Evolutionary conservation across 2,113 vertebrate species (phyloP).

Genomic region (Heterochromis multidens): DNA sequence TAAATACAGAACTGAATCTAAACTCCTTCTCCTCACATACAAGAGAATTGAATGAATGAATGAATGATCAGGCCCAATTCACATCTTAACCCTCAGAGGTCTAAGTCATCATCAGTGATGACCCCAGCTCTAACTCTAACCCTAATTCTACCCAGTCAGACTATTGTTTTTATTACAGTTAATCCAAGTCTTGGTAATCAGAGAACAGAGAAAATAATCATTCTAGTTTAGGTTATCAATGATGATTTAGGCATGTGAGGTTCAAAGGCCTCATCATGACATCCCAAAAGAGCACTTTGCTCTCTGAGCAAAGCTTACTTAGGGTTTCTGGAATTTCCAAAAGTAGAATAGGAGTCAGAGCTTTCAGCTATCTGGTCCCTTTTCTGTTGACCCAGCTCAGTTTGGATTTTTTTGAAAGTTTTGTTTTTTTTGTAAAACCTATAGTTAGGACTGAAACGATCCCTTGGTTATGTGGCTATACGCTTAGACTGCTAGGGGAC

Average conservation of each 20-base stretch:
- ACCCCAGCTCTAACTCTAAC: not conserved
- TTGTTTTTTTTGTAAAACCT: not conserved
- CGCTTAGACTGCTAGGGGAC: not conserved
- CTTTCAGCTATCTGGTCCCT: not conserved
- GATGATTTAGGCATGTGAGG: no score
- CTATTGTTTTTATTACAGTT: not conserved
- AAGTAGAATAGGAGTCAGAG: not conserved
- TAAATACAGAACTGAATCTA: not conserved
- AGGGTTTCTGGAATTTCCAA: not conserved
- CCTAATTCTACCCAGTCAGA: not conserved
- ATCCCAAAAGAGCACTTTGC: not conserved
- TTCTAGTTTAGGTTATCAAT: not conserved
- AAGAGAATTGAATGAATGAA: no score
- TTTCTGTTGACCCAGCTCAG: not conserved
- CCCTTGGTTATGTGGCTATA: not conserved
- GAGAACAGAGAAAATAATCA: not conserved
- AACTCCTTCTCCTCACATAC: not conserved
- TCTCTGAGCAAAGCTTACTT: not conserved
- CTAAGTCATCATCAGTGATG: not conserved
- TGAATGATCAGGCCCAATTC: not conserved
- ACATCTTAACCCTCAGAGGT: not conserved
- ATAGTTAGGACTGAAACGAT: not conserved
- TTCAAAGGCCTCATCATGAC: no score
- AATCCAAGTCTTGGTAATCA: not conserved
- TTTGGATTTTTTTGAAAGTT: not conserved